Conservation (phyloP, 2,113 vertebrate genomes). For the Melanerpes formicivorus region DNA sequence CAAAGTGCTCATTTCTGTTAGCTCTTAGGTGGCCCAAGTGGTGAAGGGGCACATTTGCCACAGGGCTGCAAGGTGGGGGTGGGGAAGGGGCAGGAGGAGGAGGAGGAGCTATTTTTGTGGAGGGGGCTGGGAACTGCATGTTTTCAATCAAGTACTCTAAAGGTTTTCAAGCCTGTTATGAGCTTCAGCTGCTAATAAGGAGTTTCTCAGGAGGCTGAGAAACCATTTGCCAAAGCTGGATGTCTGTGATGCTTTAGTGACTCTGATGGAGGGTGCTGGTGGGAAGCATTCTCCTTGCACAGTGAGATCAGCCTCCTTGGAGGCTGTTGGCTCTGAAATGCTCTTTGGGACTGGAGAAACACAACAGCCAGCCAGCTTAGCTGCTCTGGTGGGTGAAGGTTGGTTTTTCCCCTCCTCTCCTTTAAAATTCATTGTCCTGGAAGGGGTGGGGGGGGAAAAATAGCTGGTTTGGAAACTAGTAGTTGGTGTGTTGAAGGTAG, state of each 20-base stretch:
- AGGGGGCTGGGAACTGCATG: neutral
- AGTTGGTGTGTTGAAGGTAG: neutral
- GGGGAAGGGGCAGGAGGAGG: neutral
- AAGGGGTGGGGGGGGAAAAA: neutral
- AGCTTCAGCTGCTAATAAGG: conserved; percentile 67
- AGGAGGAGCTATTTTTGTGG: neutral
- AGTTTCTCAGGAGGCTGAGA: conserved; percentile 27
- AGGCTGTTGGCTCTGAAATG: neutral
- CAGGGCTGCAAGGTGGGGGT: neutral
- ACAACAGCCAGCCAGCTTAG: rapidly evolving
- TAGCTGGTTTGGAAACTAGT: neutral
- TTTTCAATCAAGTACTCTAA: conserved; percentile 30
- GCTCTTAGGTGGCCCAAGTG: conserved; percentile 19
- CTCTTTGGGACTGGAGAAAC: neutral
- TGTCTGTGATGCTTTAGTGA: neutral
- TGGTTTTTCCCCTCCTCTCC: neutral
- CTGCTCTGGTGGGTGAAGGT: neutral
- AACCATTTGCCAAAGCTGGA: neutral
- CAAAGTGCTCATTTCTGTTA: conserved; percentile 9
- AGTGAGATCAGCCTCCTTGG: neutral
- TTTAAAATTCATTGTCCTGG: neutral
- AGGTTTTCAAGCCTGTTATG: conserved; percentile 54
- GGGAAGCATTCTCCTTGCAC: neutral
- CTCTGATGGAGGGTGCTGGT: neutral
- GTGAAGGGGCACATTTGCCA: neutral